A percentile compares a stretch with the other conserved stretches of the same genome.
phyloP scores from a whole-genome alignment of 64 coral and sea anemone genomes.

The Montipora cactus region DNA sequence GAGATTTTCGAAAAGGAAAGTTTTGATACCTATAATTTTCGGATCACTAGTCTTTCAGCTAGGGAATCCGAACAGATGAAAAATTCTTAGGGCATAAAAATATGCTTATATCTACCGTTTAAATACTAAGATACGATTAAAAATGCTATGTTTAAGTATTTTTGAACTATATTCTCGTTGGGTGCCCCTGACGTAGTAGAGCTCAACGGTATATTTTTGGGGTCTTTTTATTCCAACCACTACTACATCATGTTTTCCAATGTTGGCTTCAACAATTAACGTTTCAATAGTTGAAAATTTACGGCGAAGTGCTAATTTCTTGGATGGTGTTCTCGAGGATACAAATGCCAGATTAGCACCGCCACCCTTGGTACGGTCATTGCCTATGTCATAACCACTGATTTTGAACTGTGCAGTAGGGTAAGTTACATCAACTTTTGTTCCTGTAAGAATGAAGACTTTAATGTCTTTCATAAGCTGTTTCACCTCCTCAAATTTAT shows the following conservation, averaged over 20 bases:
- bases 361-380: conserved; percentile 47
- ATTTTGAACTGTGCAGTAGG: conserved; percentile 22
- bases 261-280: not conserved
- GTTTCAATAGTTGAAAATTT: conserved; percentile 18
- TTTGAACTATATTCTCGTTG: too few relatives aligned
- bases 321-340: conserved; percentile 21
- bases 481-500: conserved; percentile 27
- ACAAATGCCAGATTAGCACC: conserved; percentile 37
- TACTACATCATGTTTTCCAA: conserved; percentile 30
- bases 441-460: conserved; percentile 39
- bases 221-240: not conserved
- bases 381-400: conserved; percentile 13
- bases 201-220: not conserved
- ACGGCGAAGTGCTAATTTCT: conserved; percentile 15
- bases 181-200: conserved; percentile 5
- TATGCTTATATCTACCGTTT: too few relatives aligned
- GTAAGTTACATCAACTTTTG: conserved; percentile 35
- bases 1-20: too few relatives aligned
- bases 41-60: too few relatives aligned
- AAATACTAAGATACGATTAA: too few relatives aligned
- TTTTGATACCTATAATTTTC: too few relatives aligned
- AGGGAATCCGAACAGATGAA: too few relatives aligned
- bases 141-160: too few relatives aligned
- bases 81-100: too few relatives aligned
- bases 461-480: conserved; percentile 9